Conservation (phyloP, 1,140 invertebrate genomes). For the Lutraria rhynchaena region DNA sequence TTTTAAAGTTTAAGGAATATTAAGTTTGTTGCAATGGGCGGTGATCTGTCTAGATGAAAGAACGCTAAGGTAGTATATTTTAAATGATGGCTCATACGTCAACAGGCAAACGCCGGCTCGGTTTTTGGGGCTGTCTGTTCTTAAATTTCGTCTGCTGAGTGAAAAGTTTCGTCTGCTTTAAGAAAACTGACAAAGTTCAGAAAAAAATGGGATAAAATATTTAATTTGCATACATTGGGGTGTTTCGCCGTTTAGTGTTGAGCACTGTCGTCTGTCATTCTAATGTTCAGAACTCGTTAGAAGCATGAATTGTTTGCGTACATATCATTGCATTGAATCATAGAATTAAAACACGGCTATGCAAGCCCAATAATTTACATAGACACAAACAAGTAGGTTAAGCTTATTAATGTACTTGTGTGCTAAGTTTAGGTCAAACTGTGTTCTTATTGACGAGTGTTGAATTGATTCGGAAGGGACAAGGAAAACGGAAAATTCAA, state of each 20-base stretch:
- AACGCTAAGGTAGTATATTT: conserved; percentile 14
- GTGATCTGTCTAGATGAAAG: conserved; percentile 22
- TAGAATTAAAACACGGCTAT: too few species aligned
- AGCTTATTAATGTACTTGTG: too few species aligned
- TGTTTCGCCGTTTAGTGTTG: background rate
- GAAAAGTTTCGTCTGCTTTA: conserved; percentile 9
- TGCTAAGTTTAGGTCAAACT: too few species aligned
- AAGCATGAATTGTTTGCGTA: too few species aligned
- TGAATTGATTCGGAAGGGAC: too few species aligned
- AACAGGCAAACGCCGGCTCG: background rate
- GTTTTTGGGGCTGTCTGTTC: conserved; percentile 23
- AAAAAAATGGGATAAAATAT: conserved; percentile 3
- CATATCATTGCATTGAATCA: too few species aligned
- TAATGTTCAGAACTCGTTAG: too few species aligned
- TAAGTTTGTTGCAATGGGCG: conserved; percentile 41
- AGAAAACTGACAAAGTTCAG: conserved; percentile 21
- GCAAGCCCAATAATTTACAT: too few species aligned
- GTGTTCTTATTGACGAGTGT: too few species aligned
- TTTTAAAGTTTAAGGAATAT: conserved; percentile 47
- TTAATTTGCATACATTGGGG: conserved; percentile 2
- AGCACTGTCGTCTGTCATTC: too few species aligned
- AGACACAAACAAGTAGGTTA: too few species aligned
- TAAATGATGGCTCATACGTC: conserved; percentile 14
- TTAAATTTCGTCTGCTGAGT: conserved; percentile 26
- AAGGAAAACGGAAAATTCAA: too few species aligned